Conservation (phyloP, 2,888 invertebrate genomes). For the Hoplodrina blanda region DNA sequence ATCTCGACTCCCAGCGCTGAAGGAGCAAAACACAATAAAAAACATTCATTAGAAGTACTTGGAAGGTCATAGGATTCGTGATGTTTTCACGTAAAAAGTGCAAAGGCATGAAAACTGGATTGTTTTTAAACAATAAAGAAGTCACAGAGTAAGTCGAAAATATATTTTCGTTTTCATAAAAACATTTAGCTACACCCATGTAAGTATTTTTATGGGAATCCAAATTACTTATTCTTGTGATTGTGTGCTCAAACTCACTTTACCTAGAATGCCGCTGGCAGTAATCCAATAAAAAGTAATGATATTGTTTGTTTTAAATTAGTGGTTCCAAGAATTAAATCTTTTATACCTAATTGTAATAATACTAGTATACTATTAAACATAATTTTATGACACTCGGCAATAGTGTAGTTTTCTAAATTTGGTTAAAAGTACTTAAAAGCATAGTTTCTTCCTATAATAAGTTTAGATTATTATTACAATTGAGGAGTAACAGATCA, state of each 20-base stretch:
- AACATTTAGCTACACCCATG: background rate
- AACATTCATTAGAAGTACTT: conserved; percentile 24
- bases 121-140: conserved; percentile 15
- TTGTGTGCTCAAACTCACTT: too few relatives aligned
- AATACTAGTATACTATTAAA: too few relatives aligned
- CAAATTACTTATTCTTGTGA: background rate
- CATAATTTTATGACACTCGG: too few relatives aligned
- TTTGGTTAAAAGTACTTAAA: too few relatives aligned
- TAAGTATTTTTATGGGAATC: background rate
- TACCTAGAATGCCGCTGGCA: background rate
- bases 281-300: background rate
- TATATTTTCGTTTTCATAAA: conserved; percentile 5
- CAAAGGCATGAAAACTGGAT: conserved; percentile 9
- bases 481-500: too few relatives aligned
- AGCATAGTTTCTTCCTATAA: too few relatives aligned
- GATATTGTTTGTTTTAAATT: background rate
- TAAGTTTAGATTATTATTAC: too few relatives aligned
- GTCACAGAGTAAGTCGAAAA: background rate
- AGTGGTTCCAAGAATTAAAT: background rate
- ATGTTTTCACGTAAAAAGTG: conserved; percentile 24
- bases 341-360: too few relatives aligned
- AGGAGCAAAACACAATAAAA: conserved; percentile 33
- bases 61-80: conserved; percentile 10
- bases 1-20: conserved; percentile 18
- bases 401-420: too few relatives aligned